phyloP scores from a whole-genome alignment of 2,888 invertebrate genomes.

The Hipparchia sbordonii region DNA sequence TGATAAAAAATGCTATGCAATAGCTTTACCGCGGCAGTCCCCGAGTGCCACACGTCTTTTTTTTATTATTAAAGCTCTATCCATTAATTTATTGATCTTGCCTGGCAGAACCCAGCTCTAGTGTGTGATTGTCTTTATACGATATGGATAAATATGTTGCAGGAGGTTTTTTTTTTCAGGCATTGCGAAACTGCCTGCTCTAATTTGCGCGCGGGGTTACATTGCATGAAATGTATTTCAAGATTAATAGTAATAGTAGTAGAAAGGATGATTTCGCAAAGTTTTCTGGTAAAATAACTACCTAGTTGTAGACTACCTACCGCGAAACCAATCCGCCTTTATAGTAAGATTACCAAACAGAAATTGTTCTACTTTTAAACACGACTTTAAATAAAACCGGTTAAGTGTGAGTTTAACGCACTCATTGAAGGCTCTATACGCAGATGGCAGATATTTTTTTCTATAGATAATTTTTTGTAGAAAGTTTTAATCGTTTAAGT shows the following conservation, averaged over 20 bases:
- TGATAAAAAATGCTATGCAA: no score
- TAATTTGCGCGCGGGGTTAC: no score
- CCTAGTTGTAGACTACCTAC: slow-evolving; percentile 13
- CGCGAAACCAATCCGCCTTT: slow-evolving; percentile 20
- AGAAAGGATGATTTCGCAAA: slow-evolving; percentile 10
- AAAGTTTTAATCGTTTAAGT: not conserved
- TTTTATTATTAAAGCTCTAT: no score
- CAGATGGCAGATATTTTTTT: no score
- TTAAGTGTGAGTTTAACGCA: slow-evolving; percentile 20
- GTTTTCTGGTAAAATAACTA: slow-evolving; percentile 5
- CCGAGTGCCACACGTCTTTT: no score
- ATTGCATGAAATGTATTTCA: not conserved
- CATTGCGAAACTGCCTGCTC: no score
- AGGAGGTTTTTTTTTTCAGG: no score
- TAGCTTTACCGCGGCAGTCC: no score
- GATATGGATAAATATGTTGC: no score
- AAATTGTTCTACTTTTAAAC: slow-evolving; percentile 24
- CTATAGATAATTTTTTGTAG: not conserved
- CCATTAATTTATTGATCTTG: no score
- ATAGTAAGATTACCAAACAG: slow-evolving; percentile 20
- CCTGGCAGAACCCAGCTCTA: no score
- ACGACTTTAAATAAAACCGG: slow-evolving; percentile 17
- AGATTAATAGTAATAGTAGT: not conserved
- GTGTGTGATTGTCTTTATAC: no score
- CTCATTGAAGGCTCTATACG: slow-evolving; percentile 9